A percentile compares a stretch with the other conserved stretches of the same genome.
These are phyloP conservation scores for Nannoperca australis DNA, from an alignment of 2,797 vertebrate genomes.

Conservation along the genomic window DNA sequence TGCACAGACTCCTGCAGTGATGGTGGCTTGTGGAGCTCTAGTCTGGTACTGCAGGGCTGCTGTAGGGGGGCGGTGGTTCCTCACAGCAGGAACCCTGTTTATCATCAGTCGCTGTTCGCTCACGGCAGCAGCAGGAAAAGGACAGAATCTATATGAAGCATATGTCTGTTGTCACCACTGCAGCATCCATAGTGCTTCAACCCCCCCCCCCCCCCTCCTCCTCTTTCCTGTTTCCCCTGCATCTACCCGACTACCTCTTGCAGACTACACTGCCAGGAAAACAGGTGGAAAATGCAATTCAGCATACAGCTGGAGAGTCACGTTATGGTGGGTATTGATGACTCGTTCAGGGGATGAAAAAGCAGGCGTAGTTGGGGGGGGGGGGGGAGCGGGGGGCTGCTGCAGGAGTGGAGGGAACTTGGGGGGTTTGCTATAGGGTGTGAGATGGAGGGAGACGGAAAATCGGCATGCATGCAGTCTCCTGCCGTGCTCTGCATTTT, in stretches of 20 bases:
- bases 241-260: not conserved
- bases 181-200: slow-evolving; percentile 33
- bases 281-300: slow-evolving; percentile 39
- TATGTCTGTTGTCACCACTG: slow-evolving; percentile 55
- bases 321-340: slow-evolving; percentile 10
- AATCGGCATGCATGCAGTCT: slow-evolving; percentile 61
- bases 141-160: slow-evolving; percentile 53
- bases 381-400: too few species aligned
- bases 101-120: slow-evolving; percentile 20
- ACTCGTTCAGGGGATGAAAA: slow-evolving; percentile 14
- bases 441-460: slow-evolving; percentile 44
- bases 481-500: slow-evolving; percentile 68
- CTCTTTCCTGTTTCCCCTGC: not conserved
- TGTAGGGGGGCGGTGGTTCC: not conserved
- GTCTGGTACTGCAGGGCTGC: slow-evolving; percentile 22
- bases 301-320: slow-evolving; percentile 21
- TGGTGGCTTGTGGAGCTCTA: not conserved
- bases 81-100: slow-evolving; percentile 39
- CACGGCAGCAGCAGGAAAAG: slow-evolving; percentile 22
- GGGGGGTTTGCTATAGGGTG: slow-evolving; percentile 26
- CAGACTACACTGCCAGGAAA: slow-evolving; percentile 27
- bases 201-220: not conserved
- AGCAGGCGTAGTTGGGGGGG: slow-evolving; percentile 3
- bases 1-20: slow-evolving; percentile 20
- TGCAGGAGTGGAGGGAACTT: not conserved